Percentiles rank a stretch among this genome's conserved stretches.
These are phyloP conservation scores for Drosophila picticornis DNA, from an alignment of 2,888 invertebrate genomes.

Conservation along the genomic window DNA sequence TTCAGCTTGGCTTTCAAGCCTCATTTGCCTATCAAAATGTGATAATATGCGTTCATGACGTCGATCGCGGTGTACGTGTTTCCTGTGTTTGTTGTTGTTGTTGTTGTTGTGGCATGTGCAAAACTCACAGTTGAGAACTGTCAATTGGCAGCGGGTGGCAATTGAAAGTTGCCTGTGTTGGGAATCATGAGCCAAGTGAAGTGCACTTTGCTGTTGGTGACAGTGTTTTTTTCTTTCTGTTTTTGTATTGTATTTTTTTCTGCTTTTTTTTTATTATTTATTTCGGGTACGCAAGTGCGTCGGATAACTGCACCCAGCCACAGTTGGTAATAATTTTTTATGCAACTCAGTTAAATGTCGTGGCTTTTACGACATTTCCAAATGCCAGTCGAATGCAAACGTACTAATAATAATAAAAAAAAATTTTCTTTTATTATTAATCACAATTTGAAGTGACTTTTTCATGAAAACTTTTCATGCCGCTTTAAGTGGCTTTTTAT, in stretches of 20 bases:
- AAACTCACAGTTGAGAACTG: slow-evolving; percentile 23
- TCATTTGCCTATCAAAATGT: slow-evolving; percentile 80
- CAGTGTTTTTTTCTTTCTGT: slow-evolving; percentile 29
- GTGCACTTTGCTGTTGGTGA: slow-evolving; percentile 58
- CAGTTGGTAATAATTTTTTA: slow-evolving; percentile 38
- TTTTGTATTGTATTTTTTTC: background rate
- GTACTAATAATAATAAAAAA: slow-evolving; percentile 54
- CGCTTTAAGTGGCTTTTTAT: slow-evolving; percentile 74
- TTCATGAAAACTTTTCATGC: slow-evolving; percentile 59
- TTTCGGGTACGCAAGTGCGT: slow-evolving; percentile 36
- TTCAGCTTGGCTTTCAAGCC: slow-evolving; percentile 66
- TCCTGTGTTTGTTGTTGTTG: slow-evolving; percentile 56
- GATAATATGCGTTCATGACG: slow-evolving; percentile 74
- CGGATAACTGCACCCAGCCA: slow-evolving; percentile 62
- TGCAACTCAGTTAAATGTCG: slow-evolving; percentile 45
- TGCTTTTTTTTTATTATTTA: background rate
- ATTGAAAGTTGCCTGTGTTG: slow-evolving; percentile 33
- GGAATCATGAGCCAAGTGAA: slow-evolving; percentile 57
- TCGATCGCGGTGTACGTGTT: slow-evolving; percentile 71
- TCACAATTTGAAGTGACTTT: slow-evolving; percentile 63
- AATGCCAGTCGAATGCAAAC: slow-evolving; percentile 57
- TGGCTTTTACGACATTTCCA: slow-evolving; percentile 66
- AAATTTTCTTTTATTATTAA: slow-evolving; percentile 56
- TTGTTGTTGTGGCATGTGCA: slow-evolving; percentile 35
- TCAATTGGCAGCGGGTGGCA: slow-evolving; percentile 29